A percentile compares a stretch with the other conserved stretches of the same genome.
phyloP scores from a whole-genome alignment of 1,140 invertebrate species.

The Harpegnathos saltator region DNA sequence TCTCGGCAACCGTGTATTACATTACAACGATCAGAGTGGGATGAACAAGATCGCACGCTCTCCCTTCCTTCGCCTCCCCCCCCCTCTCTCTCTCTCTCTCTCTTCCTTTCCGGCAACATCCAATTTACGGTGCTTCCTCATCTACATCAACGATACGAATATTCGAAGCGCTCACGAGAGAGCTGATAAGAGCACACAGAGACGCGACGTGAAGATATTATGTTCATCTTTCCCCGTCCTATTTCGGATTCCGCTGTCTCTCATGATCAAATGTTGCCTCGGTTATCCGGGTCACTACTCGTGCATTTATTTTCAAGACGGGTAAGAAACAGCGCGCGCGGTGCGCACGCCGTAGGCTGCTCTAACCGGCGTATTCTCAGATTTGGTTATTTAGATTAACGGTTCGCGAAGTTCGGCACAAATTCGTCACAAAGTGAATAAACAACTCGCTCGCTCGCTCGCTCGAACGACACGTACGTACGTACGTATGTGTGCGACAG shows the following conservation, averaged over 20 bases:
- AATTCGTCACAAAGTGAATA: slow-evolving; percentile 5
- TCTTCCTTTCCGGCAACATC: too few relatives aligned
- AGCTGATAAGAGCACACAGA: background rate
- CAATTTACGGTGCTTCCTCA: slow-evolving; percentile 5
- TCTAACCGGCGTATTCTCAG: slow-evolving; percentile 1
- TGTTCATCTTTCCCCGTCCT: background rate
- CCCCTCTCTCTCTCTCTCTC: too few relatives aligned
- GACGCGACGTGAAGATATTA: background rate
- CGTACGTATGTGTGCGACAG: background rate
- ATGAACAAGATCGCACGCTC: slow-evolving; percentile 8
- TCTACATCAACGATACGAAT: background rate
- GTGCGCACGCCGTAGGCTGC: background rate
- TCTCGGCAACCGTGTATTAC: slow-evolving; percentile 1
- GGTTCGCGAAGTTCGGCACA: background rate
- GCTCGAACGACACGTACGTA: too few relatives aligned
- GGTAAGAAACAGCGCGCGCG: slow-evolving; percentile 10
- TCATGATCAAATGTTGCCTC: slow-evolving; percentile 5
- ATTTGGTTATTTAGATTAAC: slow-evolving; percentile 31
- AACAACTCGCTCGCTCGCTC: slow-evolving; percentile 19
- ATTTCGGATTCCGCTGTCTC: slow-evolving; percentile 14
- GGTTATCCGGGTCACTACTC: slow-evolving; percentile 12
- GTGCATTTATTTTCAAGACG: slow-evolving; percentile 31
- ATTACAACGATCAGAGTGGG: background rate
- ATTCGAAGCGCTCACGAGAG: background rate
- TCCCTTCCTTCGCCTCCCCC: too few relatives aligned